Evolutionary conservation across 2,113 vertebrate genomes (phyloP), one percentile per base, ranked within the genome.

Genomic region (Acrocephalus kingi): DNA sequence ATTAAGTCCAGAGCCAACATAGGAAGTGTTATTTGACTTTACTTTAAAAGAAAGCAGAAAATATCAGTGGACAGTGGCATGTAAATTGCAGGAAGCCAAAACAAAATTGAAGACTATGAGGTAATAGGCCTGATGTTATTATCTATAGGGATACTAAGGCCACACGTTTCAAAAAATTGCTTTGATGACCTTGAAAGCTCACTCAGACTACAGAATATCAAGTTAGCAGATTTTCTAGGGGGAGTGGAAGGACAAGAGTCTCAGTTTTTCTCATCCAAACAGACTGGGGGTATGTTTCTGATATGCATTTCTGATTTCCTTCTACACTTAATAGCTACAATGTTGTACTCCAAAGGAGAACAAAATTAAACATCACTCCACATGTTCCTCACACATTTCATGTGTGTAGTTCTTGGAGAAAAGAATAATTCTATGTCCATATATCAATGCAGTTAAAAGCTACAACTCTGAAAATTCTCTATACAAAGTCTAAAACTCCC

Each of bases 31-130:
- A 90, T 84, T 97, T 91, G 88, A 94, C 91, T 93, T 96, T 93
- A 90, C 91, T 96, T 97, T 75, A 83, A 97, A 97, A 95, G 82
- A 97, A 96, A 4, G 11, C 49, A 89, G 89, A 93, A 94, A 96
- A 94, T 97, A 96, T 97, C 95, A 97, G 71, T 84, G 89, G 94
- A 93, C 96, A 96, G 95, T 86, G 62, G 77, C 68, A 95, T 96
- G 90, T 79, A 97, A 98, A 98, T 96, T 97, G 93, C 96, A 97
- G 91, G 94, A 98, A 98, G 89, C 58, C 89, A 84, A 88, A 96
- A 86, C 89, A 97, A 98, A 98, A 97, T 95, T 96, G 92, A 96
- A 59, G 95, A 96, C 41, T 43, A 96, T 83, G 82, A 97, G 90
- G 96, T 94, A 97, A 96, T 89, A 85, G 79, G 62, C 24, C 62